Evolutionary conservation across 1,140 invertebrate species (phyloP), one percentile per base, ranked within the genome.

Genomic region (Hirudo medicinalis): DNA sequence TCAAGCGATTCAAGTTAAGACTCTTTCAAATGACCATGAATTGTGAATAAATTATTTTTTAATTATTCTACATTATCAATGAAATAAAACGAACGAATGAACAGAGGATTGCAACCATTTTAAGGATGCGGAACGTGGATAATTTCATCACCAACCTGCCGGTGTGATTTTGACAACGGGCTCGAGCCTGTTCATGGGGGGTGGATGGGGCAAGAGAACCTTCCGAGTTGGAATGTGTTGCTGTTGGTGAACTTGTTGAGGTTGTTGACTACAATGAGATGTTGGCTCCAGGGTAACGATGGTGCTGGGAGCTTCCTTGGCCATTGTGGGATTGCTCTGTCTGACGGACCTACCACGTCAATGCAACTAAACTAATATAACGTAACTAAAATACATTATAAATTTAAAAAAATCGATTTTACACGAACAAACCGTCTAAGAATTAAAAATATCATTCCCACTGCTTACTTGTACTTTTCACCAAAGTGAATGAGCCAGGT

Each of bases 371-470:
- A n/a, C n/a, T 9, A 57, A n/a, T 4, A 9, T 3, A 57, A 57
- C 20, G 2, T 9, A 57, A 57, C 54, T 3, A 57, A 25, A 57
- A 20, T n/a, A 57, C 54, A 57, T 20, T 25, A n/a, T n/a, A n/a
- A n/a, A n/a, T n/a, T 57, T 57, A 57, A 57, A 57, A 22, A 11
- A 4, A 63, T 25, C 20, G 19, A 63, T 25, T 25, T 32, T 3
- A 57, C 54, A 57, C 20, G 20, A 57, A 57, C 54, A 9, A 57
- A 20, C 20, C 25, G 20, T 57, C 25, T n/a, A 5, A 5, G 20
- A 20, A 57, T 25, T 25, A 57, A 9, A 20, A 57, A 2, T 57
- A 57, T 11, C 29, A 63, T 63, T 32, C 13, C 22, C 17, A 92
- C 1, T 11, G 36, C 69, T 67, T 27, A 74, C 73, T 69, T 36